Evolutionary conservation across 2,113 vertebrate genomes (phyloP), one percentile per base, ranked within the genome.

Genomic region (Nothobranchius kuhntae): DNA sequence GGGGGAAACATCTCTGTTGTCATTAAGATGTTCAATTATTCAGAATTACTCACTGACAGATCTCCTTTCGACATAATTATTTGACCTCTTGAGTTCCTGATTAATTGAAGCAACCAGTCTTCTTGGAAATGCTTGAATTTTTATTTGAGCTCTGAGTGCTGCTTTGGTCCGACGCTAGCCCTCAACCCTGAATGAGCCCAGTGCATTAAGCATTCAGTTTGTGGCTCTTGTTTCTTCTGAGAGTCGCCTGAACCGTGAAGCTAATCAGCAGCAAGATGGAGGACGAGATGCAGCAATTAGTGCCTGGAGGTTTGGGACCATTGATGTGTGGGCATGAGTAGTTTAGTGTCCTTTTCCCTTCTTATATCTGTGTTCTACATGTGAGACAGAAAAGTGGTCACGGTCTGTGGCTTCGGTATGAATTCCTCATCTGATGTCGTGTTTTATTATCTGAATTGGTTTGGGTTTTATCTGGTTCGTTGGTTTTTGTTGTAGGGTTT

Each of bases 251-350:
- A 62, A 74, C 59, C 40, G 60, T 42, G 60, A 64, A 44, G 36
- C 45, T 69, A 70, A 69, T 51, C 68, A 68, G 71, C 64, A 53
- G 70, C 68, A 73, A 57, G 51, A 68, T 24, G 51, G 61, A 73
- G 58, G 71, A 64, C 13, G 10, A 35, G 54, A 62, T 35, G 14
- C 51, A 55, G 6, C 24, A 54, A 57, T 57, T 57, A 57, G 35
- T 9, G 36, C n/a, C 54, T 57, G 54, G 36, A 40, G 36, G 36
- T 57, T n/a, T 57, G 15, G 38, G 35, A n/a, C 10, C 54, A 56
- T 35, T 38, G 35, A 38, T 9, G 35, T 57, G 54, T 57, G 54
- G 36, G 54, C 2, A 9, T 40, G 36, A 36, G 40, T 40, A n/a
- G 9, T 38, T 55, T 9, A 38, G 35, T 13, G 13, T 3, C 15